Percentiles rank a stretch among this genome's conserved stretches.
phyloP scores from a whole-genome alignment of 2,113 vertebrate species.

The Syrrhaptes paradoxus region DNA sequence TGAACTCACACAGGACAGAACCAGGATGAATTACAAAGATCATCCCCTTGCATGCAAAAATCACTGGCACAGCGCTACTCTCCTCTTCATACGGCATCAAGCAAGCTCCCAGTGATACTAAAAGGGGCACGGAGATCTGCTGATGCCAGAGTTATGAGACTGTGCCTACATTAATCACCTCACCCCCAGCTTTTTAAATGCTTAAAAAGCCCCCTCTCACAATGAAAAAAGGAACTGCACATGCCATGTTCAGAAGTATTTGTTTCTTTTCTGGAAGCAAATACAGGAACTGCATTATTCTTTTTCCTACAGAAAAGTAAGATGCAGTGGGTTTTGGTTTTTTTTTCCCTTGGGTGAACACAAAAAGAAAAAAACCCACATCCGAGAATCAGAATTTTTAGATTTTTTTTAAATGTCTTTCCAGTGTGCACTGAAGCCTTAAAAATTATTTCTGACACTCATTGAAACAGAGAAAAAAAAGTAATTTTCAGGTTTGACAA shows the following conservation, averaged over 20 bases:
- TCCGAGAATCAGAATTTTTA: neutral
- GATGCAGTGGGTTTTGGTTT: neutral
- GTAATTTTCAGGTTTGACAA: neutral
- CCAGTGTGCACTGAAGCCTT: neutral
- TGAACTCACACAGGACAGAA: neutral
- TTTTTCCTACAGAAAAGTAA: neutral
- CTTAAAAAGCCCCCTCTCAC: neutral
- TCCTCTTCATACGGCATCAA: neutral
- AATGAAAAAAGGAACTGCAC: neutral
- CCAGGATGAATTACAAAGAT: neutral
- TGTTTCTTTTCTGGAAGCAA: neutral
- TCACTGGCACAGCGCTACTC: neutral
- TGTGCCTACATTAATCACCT: neutral
- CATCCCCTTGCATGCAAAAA: neutral
- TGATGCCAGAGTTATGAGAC: neutral
- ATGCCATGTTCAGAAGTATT: neutral
- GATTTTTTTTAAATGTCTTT: neutral
- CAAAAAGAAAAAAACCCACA: neutral
- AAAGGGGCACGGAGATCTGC: neutral
- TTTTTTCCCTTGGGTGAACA: neutral
- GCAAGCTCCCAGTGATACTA: neutral
- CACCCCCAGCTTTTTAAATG: neutral
- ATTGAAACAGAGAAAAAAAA: neutral
- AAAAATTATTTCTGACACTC: neutral
- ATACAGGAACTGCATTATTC: neutral